Conservation (phyloP, 2,113 vertebrate genomes). For the Mormyrus lacerda region DNA sequence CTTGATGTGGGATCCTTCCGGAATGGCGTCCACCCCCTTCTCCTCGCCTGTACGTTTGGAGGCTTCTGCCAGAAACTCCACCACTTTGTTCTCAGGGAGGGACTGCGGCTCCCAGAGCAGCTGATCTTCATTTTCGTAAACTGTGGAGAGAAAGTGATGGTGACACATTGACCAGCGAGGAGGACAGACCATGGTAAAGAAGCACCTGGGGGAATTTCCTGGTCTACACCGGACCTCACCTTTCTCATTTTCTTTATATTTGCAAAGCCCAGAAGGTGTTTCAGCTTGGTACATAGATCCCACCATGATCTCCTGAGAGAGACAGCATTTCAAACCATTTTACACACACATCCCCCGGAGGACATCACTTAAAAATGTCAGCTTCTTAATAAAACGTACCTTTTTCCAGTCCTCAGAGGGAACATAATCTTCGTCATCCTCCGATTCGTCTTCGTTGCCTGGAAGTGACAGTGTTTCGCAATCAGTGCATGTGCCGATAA, state of each 20-base stretch:
- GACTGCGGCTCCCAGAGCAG: conserved; percentile 90
- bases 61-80: conserved; percentile 85
- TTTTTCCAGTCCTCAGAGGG: conserved; percentile 99
- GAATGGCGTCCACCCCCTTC: conserved; percentile 85
- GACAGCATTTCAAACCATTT: not conserved
- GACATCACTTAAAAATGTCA: not conserved
- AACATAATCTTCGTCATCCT: conserved; percentile 97
- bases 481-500: not conserved
- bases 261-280: conserved; percentile 80
- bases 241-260: conserved; percentile 91
- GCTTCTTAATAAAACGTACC: conserved; percentile 52
- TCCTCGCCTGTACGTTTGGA: conserved; percentile 84
- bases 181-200: not conserved
- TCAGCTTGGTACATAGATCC: conserved; percentile 98
- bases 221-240: conserved; percentile 50
- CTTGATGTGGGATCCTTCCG: conserved; percentile 89
- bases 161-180: not conserved
- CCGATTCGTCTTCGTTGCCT: conserved; percentile 90
- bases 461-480: not conserved
- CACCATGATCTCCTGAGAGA: conserved; percentile 92
- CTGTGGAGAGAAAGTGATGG: conserved; percentile 39
- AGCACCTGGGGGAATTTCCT: not conserved
- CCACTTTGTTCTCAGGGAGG: conserved; percentile 82
- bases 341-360: not conserved
- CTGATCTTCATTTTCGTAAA: conserved; percentile 97